Percentiles rank a stretch among this genome's conserved stretches.
phyloP scores from a whole-genome alignment of 2,113 vertebrate genomes.

The Ceuthmochares aereus region DNA sequence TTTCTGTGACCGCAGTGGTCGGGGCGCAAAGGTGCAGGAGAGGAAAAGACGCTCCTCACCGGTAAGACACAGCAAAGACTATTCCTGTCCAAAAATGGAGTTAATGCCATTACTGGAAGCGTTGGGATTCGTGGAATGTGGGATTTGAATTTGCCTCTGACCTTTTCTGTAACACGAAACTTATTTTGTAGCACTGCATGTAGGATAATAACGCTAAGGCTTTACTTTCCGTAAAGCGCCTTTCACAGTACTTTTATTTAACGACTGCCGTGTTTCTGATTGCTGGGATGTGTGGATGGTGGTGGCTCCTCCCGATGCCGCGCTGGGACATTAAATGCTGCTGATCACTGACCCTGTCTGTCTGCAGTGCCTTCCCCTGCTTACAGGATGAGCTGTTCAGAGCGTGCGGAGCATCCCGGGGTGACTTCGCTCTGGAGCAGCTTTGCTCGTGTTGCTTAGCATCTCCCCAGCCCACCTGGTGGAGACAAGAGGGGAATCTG shows the following conservation, averaged over 20 bases:
- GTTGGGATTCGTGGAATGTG: conserved; percentile 11
- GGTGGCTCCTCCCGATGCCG: conserved; percentile 4
- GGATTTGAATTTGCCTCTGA: conserved; percentile 70
- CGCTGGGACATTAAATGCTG: conserved; percentile 60
- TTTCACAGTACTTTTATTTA: conserved; percentile 15
- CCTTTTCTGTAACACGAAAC: conserved; percentile 71
- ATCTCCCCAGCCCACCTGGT: background rate
- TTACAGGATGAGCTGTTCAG: background rate
- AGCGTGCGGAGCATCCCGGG: background rate
- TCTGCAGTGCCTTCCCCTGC: conserved; percentile 54
- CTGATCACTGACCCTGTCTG: conserved; percentile 30
- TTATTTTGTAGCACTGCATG: conserved; percentile 75
- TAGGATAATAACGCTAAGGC: conserved; percentile 27
- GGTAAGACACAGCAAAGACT: conserved; percentile 4
- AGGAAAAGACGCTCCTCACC: background rate
- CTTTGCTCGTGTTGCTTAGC: background rate
- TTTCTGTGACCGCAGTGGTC: background rate
- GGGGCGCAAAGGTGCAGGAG: background rate
- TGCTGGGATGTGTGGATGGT: conserved; percentile 39
- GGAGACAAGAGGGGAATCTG: background rate
- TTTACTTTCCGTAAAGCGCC: conserved; percentile 31
- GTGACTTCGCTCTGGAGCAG: background rate
- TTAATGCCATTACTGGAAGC: conserved; percentile 65
- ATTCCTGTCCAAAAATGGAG: conserved; percentile 45
- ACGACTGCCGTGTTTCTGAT: conserved; percentile 43